Conservation (phyloP, 1,140 invertebrate genomes). For the Drosophila obscura region DNA sequence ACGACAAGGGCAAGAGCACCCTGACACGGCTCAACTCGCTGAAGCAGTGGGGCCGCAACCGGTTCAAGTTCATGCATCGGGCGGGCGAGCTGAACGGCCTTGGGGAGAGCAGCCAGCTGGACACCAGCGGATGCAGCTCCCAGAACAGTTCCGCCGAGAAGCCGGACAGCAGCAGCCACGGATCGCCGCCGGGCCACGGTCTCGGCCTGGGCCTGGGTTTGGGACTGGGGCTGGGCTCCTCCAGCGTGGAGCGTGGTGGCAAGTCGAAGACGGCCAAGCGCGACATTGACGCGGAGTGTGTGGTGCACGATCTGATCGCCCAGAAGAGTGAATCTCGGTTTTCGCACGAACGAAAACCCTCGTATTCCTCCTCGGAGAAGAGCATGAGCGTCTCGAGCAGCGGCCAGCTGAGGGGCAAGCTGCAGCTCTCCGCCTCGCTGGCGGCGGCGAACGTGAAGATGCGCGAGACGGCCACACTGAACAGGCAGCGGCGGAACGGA, state of each 20-base stretch:
- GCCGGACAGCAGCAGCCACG: constrained; percentile 43
- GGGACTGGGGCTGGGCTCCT: no score
- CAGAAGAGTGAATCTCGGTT: constrained; percentile 83
- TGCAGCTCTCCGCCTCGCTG: constrained; percentile 53
- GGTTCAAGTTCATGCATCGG: constrained; percentile 89
- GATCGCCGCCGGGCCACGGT: constrained; percentile 8
- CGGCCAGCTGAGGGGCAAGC: constrained; percentile 74
- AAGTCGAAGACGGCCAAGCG: constrained; percentile 12
- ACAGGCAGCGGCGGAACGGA: constrained; percentile 86
- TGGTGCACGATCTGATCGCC: constrained; percentile 86
- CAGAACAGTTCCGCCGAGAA: constrained; percentile 76
- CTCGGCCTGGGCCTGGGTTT: no score
- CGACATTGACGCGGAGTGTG: constrained; percentile 85
- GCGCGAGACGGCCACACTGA: constrained; percentile 87
- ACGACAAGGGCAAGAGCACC: constrained; percentile 85
- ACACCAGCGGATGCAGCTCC: constrained; percentile 83
- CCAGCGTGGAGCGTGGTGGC: constrained; percentile 9
- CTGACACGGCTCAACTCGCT: constrained; percentile 91
- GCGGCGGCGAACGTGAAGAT: constrained; percentile 87
- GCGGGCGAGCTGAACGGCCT: constrained; percentile 78
- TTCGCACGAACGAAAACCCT: constrained; percentile 89
- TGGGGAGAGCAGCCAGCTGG: constrained; percentile 69
- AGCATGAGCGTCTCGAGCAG: constrained; percentile 84
- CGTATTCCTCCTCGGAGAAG: constrained; percentile 89
- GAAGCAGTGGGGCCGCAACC: constrained; percentile 92